These are phyloP conservation scores for Ptilorrhoa leucosticta DNA, from an alignment of 2,113 vertebrate genomes.

Conservation along the genomic window DNA sequence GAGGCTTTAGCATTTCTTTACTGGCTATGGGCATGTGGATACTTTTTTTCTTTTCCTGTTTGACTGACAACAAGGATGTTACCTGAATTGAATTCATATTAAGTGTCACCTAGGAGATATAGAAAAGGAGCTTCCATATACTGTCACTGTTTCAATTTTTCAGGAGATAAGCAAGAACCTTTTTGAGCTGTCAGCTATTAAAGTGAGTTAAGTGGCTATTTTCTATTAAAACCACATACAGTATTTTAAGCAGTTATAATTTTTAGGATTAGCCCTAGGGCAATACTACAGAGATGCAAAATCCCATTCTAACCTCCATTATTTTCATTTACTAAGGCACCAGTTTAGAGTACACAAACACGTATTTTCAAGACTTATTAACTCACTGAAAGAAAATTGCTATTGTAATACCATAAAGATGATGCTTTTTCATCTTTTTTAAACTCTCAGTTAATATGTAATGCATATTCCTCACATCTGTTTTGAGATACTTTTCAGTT, in stretches of 20 bases:
- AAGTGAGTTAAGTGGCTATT: neutral
- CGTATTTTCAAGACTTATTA: neutral
- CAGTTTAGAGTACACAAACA: neutral
- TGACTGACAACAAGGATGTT: neutral
- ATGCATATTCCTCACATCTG: neutral
- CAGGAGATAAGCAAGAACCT: neutral
- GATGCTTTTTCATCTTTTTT: neutral
- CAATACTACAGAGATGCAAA: neutral
- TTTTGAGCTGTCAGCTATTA: neutral
- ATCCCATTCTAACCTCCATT: neutral
- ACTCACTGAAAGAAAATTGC: neutral
- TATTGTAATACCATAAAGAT: neutral
- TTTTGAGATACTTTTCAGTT: neutral
- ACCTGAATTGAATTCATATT: constrained; percentile 9
- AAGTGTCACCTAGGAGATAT: neutral
- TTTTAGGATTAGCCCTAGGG: neutral
- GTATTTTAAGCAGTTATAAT: neutral
- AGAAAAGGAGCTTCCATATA: neutral
- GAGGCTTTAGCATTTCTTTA: neutral
- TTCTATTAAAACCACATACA: neutral
- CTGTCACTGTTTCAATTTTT: neutral
- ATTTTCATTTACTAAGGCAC: neutral
- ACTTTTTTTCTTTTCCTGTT: neutral
- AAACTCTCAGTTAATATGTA: neutral
- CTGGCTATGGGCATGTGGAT: neutral